Conservation (phyloP, 2,888 invertebrate genomes). For the Drosophila setosimentum region DNA sequence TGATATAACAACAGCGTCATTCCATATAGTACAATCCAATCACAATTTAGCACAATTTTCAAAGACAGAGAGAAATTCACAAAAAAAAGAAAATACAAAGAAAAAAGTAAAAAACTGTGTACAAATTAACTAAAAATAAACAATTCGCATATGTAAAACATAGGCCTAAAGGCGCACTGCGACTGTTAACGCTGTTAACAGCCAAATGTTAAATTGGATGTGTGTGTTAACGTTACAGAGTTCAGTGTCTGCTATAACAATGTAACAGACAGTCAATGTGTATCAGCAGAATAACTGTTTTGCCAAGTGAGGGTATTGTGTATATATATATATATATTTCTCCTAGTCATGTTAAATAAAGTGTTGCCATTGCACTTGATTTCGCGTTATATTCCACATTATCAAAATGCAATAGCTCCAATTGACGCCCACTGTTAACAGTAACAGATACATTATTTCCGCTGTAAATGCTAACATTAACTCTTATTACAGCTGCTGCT, state of each 20-base stretch:
- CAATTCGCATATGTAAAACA: slow-evolving; percentile 9
- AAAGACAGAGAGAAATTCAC: slow-evolving; percentile 15
- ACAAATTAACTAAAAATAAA: slow-evolving; percentile 16
- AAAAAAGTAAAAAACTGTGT: slow-evolving; percentile 14
- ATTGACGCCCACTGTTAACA: background rate
- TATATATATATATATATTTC: background rate
- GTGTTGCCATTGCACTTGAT: background rate
- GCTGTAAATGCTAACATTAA: too few species aligned
- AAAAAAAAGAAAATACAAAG: background rate
- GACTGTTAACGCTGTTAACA: slow-evolving; percentile 14
- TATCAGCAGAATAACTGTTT: background rate
- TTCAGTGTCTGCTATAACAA: slow-evolving; percentile 1
- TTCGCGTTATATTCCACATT: background rate
- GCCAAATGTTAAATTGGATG: slow-evolving; percentile 1
- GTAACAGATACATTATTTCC: background rate
- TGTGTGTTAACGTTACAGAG: slow-evolving; percentile 16
- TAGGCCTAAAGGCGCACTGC: slow-evolving; percentile 11
- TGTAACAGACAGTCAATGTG: slow-evolving; percentile 3
- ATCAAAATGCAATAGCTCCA: background rate
- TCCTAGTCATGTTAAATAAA: background rate
- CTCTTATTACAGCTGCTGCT: background rate
- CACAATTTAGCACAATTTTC: slow-evolving; percentile 49
- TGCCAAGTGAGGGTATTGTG: background rate
- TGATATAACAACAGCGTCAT: slow-evolving; percentile 49
- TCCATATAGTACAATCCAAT: slow-evolving; percentile 44